phyloP scores from a whole-genome alignment of 2,888 invertebrate species.

The Macrosiphum euphorbiae region DNA sequence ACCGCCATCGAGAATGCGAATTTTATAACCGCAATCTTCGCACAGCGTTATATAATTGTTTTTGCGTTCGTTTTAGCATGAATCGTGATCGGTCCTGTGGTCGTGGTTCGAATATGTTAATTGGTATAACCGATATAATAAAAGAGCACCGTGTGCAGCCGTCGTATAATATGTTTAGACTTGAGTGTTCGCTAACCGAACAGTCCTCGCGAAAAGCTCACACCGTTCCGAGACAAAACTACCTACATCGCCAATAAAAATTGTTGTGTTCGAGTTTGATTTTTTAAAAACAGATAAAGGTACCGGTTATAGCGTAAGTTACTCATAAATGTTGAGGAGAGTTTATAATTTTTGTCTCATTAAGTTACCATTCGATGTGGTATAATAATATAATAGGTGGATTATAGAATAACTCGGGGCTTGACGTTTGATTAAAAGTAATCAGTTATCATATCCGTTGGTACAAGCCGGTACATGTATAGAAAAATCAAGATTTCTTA shows the following conservation, averaged over 20 bases:
- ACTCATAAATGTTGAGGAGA: background rate
- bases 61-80: background rate
- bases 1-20: conserved; percentile 1
- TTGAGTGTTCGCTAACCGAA: background rate
- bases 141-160: background rate
- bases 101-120: conserved; percentile 52
- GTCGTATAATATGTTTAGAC: background rate
- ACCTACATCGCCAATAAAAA: background rate
- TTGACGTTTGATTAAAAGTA: background rate
- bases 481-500: background rate
- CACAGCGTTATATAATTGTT: conserved; percentile 31
- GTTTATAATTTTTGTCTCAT: background rate
- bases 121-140: conserved; percentile 4
- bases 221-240: background rate
- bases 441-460: background rate
- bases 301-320: background rate
- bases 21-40: conserved; percentile 1
- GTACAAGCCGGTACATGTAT: background rate
- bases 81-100: conserved; percentile 46
- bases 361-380: background rate
- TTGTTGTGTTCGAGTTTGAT: background rate
- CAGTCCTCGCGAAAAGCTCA: conserved; percentile 10
- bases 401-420: background rate
- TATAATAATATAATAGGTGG: background rate
- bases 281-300: background rate